These are phyloP conservation scores for Netelia melanura DNA, from an alignment of 2,888 invertebrate species.

Conservation along the genomic window DNA sequence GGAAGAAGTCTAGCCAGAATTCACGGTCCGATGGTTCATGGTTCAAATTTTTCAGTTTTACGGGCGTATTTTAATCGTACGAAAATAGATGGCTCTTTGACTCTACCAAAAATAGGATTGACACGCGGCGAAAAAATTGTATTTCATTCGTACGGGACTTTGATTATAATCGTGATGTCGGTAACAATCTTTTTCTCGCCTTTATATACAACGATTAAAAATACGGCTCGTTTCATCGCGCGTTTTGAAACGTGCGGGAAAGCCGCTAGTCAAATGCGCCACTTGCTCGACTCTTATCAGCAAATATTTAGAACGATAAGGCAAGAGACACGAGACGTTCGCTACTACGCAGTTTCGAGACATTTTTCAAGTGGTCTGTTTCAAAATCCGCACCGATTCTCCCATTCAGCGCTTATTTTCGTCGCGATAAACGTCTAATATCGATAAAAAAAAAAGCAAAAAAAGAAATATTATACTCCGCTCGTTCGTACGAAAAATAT, in stretches of 20 bases:
- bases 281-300: slow-evolving; percentile 63
- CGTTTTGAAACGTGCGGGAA: slow-evolving; percentile 35
- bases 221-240: slow-evolving; percentile 1
- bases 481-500: no score
- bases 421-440: slow-evolving; percentile 22
- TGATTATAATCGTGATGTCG: neutral
- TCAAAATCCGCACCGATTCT: slow-evolving; percentile 1
- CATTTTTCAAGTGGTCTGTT: slow-evolving; percentile 50
- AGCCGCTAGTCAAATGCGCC: slow-evolving; percentile 1
- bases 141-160: neutral
- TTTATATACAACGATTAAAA: no score
- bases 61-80: neutral
- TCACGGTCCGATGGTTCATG: neutral
- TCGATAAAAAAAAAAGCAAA: neutral
- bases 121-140: neutral
- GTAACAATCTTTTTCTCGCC: neutral
- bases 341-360: slow-evolving; percentile 67
- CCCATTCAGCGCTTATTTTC: slow-evolving; percentile 36
- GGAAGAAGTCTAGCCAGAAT: neutral
- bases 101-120: neutral
- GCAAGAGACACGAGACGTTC: slow-evolving; percentile 53
- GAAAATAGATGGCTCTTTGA: neutral
- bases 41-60: neutral
- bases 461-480: no score
- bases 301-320: slow-evolving; percentile 74